Base-by-base conservation (phyloP, 2,888 invertebrate species). In the Andrena minutula region DNA sequence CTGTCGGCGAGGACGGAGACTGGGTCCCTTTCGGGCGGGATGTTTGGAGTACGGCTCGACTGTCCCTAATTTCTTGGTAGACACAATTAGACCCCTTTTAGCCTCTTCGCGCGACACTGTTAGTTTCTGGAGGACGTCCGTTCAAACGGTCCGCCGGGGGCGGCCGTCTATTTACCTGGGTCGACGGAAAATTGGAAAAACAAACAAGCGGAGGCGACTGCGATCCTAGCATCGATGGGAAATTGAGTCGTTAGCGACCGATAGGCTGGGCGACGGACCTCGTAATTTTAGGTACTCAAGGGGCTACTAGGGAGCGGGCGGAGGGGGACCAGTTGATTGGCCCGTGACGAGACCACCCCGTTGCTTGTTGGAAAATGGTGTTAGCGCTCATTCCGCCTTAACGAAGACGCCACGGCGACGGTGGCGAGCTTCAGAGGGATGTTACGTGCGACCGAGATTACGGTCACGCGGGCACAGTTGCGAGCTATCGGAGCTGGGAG, bases 121-220 rank as follows among this genome's bases (percentile, higher is more conserved):
- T 41, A 35, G 71, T 66, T 35, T 65, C 53, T 35, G 28, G 30
- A 74, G 66, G 51, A 51, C 23, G 41, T 10, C 20, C 32, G 35
- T 8, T 16, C 35, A 8, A 65, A 26, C 51, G 20, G 23, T 32
- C 28, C 16, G 56, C 49, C 23, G 49, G 26, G 58, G 30, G 49
- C 30, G 32, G 23, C 41, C 41, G 20, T 32, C 26, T 85, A 73
- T 89, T 89, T 89, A 89, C 83, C 80, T 74, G 84, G 65, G 56
- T 69, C 58, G 49, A 79, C 73, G 79, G 86, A 85, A 90, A 90
- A 89, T 89, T 88, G 85, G 83, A 78, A 90, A 90, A 89, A 90
- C 88, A 89, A 90, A 89, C 89, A 84, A 76, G 10, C 30, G 35
- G 56, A 35, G 41, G 61, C 51, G 65, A 56, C 61, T 41, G 58